Base-by-base conservation (phyloP, 2,888 invertebrate genomes). In the Cerceris ruficornis region DNA sequence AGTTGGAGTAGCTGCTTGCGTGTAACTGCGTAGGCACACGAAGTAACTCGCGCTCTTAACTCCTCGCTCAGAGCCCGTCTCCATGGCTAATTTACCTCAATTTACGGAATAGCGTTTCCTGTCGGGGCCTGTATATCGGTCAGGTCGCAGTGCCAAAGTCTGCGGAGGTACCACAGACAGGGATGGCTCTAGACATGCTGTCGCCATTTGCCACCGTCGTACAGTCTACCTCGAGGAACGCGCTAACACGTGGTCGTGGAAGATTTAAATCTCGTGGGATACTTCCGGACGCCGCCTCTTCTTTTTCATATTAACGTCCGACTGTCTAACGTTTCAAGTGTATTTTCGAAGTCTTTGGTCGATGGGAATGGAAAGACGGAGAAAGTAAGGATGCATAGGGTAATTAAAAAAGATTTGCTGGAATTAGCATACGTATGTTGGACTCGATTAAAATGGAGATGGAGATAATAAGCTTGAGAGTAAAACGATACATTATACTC, bases 21-120 rank as follows among this genome's bases (percentile, higher is more conserved):
- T 80, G 77, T 84, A 89, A 88, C 86, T 89, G 90, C 90, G 89
- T 89, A 90, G 89, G 89, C 86, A 85, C 70, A 69, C 72, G 73
- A 83, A 87, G 85, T 87, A 87, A 85, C 28, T 28, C 28, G 28
- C 82, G 52, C 81, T 82, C 73, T 85, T 85, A 86, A 83, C 76
- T 82, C 70, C 66, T 69, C 46, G 82, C 82, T 68, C 74, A 72
- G 52, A 76, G 77, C 68, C 78, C 77, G 86, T 86, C 86, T 87
- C 83, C 78, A 81, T 65, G 69, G 75, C 75, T 85, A 90, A 90
- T 90, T 90, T 90, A 88, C 88, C 89, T 90, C 90, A 90, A 90
- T 90, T 90, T 90, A 88, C 88, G 90, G 89, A 90, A 90, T 90
- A 89, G 87, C 87, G 90, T 89, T 90, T 90, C 90, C 90, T 88